These are phyloP conservation scores for Galbula dea DNA, from an alignment of 2,113 vertebrate species.

Conservation along the genomic window DNA sequence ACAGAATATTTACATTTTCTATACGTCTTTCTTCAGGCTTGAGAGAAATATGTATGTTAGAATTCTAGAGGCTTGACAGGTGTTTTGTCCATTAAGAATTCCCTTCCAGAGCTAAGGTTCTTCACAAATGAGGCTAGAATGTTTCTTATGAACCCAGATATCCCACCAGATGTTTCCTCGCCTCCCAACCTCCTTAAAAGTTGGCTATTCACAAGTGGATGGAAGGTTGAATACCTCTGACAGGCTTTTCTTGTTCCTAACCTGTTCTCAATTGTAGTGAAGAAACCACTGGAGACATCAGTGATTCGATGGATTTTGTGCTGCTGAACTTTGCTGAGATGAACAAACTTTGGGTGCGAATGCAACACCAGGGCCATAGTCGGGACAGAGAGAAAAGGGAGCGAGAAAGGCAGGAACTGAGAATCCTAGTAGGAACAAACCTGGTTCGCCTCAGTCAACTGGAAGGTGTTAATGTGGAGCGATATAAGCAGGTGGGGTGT, in stretches of 20 bases:
- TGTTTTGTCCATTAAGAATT: neutral
- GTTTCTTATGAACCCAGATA: neutral
- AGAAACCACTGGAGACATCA: constrained; percentile 95
- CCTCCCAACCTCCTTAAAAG: neutral
- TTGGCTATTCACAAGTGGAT: neutral
- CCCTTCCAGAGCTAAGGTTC: neutral
- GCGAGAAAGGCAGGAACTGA: constrained; percentile 91
- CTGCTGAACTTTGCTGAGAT: constrained; percentile 98
- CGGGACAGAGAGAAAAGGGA: constrained; percentile 95
- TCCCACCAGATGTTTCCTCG: neutral
- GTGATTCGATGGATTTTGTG: constrained; percentile 96
- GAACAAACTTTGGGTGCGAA: constrained; percentile 98
- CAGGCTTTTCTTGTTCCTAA: neutral
- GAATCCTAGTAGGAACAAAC: constrained; percentile 96
- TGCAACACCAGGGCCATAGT: constrained; percentile 98
- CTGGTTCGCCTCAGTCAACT: constrained; percentile 95
- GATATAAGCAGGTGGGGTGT: constrained; percentile 89
- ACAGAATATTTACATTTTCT: neutral
- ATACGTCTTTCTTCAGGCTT: neutral
- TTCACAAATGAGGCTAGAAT: neutral
- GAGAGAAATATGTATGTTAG: neutral
- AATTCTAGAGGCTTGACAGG: neutral
- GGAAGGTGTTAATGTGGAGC: constrained; percentile 96
- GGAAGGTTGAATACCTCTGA: neutral
- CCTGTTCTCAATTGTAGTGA: constrained; percentile 72